Evolutionary conservation across 1,140 invertebrate species (phyloP).

Genomic region (Ooceraea biroi): DNA sequence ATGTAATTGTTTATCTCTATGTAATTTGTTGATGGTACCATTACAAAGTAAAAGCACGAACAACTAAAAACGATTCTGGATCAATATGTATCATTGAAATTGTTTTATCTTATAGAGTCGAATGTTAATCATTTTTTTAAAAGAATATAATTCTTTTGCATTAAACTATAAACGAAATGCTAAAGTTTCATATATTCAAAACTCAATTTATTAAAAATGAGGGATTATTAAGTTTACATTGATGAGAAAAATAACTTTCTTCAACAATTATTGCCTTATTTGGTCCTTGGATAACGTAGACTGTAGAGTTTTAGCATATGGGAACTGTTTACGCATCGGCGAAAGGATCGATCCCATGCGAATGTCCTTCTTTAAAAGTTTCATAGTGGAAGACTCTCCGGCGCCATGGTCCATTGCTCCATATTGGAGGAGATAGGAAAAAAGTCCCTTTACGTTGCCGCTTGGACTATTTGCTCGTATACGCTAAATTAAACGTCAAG

Average conservation of each 20-base stretch:
- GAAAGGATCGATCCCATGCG: conserved; percentile 28
- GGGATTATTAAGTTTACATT: too few relatives aligned
- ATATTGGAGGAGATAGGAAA: conserved; percentile 60
- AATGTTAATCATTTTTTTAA: too few relatives aligned
- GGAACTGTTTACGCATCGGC: conserved; percentile 37
- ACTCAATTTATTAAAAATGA: too few relatives aligned
- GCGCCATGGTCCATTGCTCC: conserved; percentile 60
- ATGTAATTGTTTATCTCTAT: too few relatives aligned
- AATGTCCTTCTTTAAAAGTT: conserved; percentile 69
- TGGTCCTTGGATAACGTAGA: conserved; percentile 1
- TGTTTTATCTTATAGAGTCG: too few relatives aligned
- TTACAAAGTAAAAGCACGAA: too few relatives aligned
- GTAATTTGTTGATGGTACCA: too few relatives aligned
- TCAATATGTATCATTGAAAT: too few relatives aligned
- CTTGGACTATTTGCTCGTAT: conserved; percentile 23
- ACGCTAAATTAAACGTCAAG: conserved; percentile 64
- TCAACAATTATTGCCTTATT: conserved; percentile 1
- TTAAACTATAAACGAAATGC: too few relatives aligned
- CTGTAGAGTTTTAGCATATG: conserved; percentile 32
- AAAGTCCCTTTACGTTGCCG: conserved; percentile 57
- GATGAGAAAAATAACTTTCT: neutral
- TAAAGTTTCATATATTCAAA: too few relatives aligned
- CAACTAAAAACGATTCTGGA: too few relatives aligned
- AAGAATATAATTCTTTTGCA: too few relatives aligned
- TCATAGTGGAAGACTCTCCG: conserved; percentile 56